Conservation (phyloP, 1,140 invertebrate species). For the Drosophila elegans region DNA sequence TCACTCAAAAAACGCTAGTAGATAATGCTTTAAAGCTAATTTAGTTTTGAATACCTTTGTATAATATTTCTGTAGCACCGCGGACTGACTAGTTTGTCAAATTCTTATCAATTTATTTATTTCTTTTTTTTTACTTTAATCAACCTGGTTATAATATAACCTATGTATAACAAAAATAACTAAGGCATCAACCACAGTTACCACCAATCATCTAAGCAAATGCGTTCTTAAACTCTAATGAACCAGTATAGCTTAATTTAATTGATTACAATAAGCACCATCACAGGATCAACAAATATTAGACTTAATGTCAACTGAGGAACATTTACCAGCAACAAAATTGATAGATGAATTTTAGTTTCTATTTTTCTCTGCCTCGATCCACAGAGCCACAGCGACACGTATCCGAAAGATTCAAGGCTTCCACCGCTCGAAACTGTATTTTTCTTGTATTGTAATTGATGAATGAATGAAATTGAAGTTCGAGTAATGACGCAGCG, state of each 20-base stretch:
- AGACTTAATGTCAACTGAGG: slow-evolving; percentile 66
- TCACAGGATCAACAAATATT: slow-evolving; percentile 69
- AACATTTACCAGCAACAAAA: slow-evolving; percentile 39
- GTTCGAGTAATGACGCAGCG: slow-evolving; percentile 80
- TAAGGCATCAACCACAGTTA: background rate
- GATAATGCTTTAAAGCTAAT: too few species aligned
- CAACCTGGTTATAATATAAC: too few species aligned
- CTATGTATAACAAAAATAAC: too few species aligned
- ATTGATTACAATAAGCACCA: slow-evolving; percentile 54
- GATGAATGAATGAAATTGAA: slow-evolving; percentile 83
- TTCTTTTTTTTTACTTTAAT: too few species aligned
- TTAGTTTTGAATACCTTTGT: too few species aligned
- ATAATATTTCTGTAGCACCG: too few species aligned
- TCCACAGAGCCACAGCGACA: slow-evolving; percentile 9
- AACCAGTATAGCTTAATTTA: slow-evolving; percentile 45
- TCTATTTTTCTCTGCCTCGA: slow-evolving; percentile 12
- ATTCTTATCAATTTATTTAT: too few species aligned
- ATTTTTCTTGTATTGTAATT: slow-evolving; percentile 79
- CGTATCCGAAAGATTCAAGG: slow-evolving; percentile 71
- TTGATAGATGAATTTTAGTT: slow-evolving; percentile 44
- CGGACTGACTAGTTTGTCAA: too few species aligned
- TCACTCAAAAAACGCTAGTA: too few species aligned
- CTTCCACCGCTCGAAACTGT: slow-evolving; percentile 62
- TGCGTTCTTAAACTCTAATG: slow-evolving; percentile 38
- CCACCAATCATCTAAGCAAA: slow-evolving; percentile 7